phyloP scores from a whole-genome alignment of 2,113 vertebrate genomes.

The Xenopus tropicalis region UCB_Xtro_10.0 CM004451.2:16823501-16824000 shows the following conservation, averaged over 20 bases:
- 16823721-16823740: conserved; percentile 51
- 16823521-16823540: too few relatives aligned
- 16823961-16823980: neutral
- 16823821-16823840: conserved; percentile 45
- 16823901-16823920: neutral
- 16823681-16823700: too few relatives aligned
- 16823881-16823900: neutral
- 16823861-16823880: neutral
- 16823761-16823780: conserved; percentile 50
- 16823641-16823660: too few relatives aligned
- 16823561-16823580: too few relatives aligned
- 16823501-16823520: too few relatives aligned
- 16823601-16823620: too few relatives aligned
- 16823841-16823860: conserved; percentile 27
- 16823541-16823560: too few relatives aligned
- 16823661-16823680: too few relatives aligned
- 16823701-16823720: neutral
- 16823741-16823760: conserved; percentile 58
- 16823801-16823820: conserved; percentile 56
- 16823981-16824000: neutral
- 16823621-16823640: too few relatives aligned
- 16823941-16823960: neutral
- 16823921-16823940: neutral
- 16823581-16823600: too few relatives aligned
- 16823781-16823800: conserved; percentile 40